Evolutionary conservation across 2,113 vertebrate species (phyloP).

Genomic region (Pelecanoides urinatrix): DNA sequence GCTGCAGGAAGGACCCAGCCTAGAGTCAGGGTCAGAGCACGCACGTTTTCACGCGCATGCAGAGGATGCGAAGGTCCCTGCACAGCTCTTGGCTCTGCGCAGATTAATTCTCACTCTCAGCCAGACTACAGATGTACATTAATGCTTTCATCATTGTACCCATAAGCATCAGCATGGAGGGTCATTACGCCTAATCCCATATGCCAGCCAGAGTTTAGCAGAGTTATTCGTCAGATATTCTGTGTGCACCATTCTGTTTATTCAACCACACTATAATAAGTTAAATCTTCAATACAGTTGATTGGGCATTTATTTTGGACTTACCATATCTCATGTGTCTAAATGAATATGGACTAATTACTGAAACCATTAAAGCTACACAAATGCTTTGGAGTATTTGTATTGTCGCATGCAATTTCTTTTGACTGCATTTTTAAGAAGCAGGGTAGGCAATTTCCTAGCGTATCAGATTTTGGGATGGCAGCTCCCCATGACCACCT

Average conservation of each 20-base stretch:
- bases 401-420: background rate
- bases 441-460: fast-evolving
- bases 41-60: fast-evolving
- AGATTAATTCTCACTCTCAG: background rate
- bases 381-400: background rate
- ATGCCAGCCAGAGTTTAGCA: background rate
- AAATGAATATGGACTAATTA: background rate
- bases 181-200: background rate
- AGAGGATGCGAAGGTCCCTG: background rate
- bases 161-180: background rate
- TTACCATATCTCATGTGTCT: background rate
- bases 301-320: background rate
- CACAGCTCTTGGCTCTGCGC: background rate
- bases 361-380: background rate
- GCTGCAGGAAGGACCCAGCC: background rate
- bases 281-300: background rate
- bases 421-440: background rate
- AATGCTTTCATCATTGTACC: fast-evolving
- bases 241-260: background rate
- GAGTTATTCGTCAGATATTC: background rate
- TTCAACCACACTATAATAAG: background rate
- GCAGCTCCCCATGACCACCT: background rate
- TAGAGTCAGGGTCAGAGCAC: background rate
- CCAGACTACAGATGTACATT: background rate
- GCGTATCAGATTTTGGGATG: background rate